phyloP scores from a whole-genome alignment of 2,888 invertebrate species.

The Platycheirus rosarum region DNA sequence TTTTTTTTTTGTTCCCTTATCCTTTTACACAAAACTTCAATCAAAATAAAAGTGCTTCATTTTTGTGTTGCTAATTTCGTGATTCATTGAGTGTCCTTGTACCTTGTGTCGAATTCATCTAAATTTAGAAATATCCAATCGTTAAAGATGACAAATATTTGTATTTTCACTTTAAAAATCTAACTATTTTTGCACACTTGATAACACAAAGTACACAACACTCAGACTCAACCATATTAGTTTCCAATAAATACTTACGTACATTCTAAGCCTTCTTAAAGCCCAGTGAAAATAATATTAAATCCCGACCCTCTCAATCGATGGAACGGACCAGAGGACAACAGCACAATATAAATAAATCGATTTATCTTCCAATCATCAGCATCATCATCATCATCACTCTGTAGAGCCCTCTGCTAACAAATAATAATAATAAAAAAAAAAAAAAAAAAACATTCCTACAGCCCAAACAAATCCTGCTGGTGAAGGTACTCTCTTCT shows the following conservation, averaged over 20 bases:
- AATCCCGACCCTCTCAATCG: constrained; percentile 32
- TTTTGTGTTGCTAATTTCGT: neutral
- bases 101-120: constrained; percentile 11
- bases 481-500: constrained; percentile 3
- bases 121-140: neutral
- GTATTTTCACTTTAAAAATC: neutral
- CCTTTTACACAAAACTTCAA: neutral
- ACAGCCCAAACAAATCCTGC: constrained; percentile 1
- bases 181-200: constrained; percentile 15
- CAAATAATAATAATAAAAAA: constrained; percentile 20
- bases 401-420: constrained; percentile 17
- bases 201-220: constrained; percentile 4
- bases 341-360: constrained; percentile 38
- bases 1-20: neutral
- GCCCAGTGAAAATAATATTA: constrained; percentile 30
- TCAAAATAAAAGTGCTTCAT: neutral
- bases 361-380: constrained; percentile 50
- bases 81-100: constrained; percentile 10
- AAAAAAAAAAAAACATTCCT: neutral
- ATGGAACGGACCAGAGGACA: constrained; percentile 21
- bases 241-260: neutral
- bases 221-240: neutral
- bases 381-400: constrained; percentile 41
- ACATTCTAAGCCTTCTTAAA: constrained; percentile 16
- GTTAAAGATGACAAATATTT: constrained; percentile 2